These are phyloP conservation scores for Pasiphila rectangulata DNA, from an alignment of 2,888 invertebrate species.

Conservation along the genomic window DNA sequence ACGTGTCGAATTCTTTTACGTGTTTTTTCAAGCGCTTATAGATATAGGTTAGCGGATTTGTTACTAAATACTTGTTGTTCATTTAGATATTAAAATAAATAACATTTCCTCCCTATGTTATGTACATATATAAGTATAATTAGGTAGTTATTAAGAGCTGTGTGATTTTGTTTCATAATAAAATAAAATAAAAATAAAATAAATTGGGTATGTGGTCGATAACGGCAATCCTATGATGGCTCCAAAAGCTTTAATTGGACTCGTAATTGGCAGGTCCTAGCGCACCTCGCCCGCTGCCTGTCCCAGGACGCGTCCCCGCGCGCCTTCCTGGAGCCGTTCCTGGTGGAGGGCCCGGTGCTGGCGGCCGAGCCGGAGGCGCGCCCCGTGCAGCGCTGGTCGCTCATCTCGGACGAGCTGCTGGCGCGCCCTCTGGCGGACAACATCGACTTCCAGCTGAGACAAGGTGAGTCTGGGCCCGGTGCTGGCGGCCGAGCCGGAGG, in stretches of 20 bases:
- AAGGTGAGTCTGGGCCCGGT: constrained; percentile 76
- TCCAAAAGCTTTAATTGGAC: neutral
- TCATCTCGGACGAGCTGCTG: constrained; percentile 94
- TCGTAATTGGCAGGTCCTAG: constrained; percentile 79
- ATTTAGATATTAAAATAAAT: too few relatives aligned
- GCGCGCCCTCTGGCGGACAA: constrained; percentile 92
- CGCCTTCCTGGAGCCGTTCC: constrained; percentile 96
- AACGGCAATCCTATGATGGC: too few relatives aligned
- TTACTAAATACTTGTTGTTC: too few relatives aligned
- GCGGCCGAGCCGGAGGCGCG: constrained; percentile 91
- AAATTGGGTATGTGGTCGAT: too few relatives aligned
- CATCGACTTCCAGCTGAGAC: constrained; percentile 93
- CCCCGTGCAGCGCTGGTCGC: constrained; percentile 96
- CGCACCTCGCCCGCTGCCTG: constrained; percentile 94
- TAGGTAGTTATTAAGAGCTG: too few relatives aligned
- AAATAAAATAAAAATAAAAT: too few relatives aligned
- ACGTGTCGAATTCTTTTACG: too few relatives aligned
- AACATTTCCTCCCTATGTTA: too few relatives aligned
- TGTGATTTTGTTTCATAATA: too few relatives aligned
- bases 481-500: constrained; percentile 67
- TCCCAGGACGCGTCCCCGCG: constrained; percentile 96
- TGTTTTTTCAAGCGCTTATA: too few relatives aligned
- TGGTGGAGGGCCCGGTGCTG: constrained; percentile 91
- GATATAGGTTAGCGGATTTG: too few relatives aligned
- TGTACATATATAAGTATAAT: too few relatives aligned